phyloP scores from a whole-genome alignment of 2,113 vertebrate species.

The Xenopus laevis region DNA sequence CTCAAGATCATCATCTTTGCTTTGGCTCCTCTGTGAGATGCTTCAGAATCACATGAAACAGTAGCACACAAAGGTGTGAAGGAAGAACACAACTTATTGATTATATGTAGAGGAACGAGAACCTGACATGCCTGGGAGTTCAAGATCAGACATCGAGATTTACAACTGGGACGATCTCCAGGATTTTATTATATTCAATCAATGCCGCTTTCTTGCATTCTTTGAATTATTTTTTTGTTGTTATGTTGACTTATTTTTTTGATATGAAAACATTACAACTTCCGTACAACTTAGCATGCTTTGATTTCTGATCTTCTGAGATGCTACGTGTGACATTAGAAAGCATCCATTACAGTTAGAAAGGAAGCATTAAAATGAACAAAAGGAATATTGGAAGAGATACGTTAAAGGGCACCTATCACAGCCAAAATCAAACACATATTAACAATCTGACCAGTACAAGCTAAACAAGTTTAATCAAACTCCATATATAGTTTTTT shows the following conservation, averaged over 20 bases:
- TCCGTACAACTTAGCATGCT: neutral
- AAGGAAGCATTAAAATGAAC: neutral
- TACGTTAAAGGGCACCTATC: no score
- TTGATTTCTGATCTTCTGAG: slow-evolving; percentile 10
- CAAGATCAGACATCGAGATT: neutral
- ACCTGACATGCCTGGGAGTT: neutral
- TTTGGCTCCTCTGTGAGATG: neutral
- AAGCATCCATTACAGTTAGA: neutral
- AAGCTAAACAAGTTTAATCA: no score
- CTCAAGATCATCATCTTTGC: no score
- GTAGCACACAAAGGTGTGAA: neutral
- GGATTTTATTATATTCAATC: neutral
- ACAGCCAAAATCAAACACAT: no score
- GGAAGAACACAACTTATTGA: slow-evolving; percentile 16
- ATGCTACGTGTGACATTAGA: neutral
- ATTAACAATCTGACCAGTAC: no score
- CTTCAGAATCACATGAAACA: slow-evolving; percentile 6
- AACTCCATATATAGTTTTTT: no score
- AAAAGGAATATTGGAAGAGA: no score
- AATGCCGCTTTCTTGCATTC: neutral
- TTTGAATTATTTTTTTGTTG: neutral
- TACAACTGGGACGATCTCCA: slow-evolving; percentile 1
- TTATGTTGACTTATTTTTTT: neutral
- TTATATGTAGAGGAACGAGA: neutral
- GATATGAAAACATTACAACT: slow-evolving; percentile 2